phyloP scores from a whole-genome alignment of 2,113 vertebrate species.

The Andinoacara biseriatus region DNA sequence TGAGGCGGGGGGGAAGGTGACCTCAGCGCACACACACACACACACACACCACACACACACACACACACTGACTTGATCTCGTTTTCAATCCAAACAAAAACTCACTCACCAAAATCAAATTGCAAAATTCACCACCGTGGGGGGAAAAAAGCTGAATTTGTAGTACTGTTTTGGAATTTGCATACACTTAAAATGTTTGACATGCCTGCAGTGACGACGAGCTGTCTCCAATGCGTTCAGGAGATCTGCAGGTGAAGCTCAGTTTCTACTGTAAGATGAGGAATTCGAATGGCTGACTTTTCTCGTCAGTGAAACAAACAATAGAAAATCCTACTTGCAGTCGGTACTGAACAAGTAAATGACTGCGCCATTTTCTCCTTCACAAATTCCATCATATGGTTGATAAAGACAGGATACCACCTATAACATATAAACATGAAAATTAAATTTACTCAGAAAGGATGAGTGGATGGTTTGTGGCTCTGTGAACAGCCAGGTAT shows the following conservation, averaged over 20 bases:
- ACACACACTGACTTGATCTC: constrained; percentile 4
- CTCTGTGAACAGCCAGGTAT: not conserved
- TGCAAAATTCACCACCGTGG: not conserved
- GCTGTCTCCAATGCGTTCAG: constrained; percentile 1
- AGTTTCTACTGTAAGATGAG: not conserved
- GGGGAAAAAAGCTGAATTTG: not conserved
- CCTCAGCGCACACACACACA: constrained; percentile 67
- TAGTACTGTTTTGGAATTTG: constrained; percentile 3
- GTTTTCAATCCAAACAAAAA: constrained; percentile 25
- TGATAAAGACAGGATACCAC: too few species aligned
- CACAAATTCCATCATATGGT: too few species aligned
- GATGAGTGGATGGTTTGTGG: not conserved
- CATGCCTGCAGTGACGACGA: constrained; percentile 15
- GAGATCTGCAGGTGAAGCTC: constrained; percentile 9
- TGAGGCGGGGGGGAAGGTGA: constrained; percentile 71
- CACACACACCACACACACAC: constrained; percentile 35
- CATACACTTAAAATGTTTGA: constrained; percentile 39
- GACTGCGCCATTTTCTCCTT: not conserved
- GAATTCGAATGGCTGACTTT: constrained; percentile 2
- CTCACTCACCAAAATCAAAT: constrained; percentile 10
- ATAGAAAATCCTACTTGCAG: not conserved
- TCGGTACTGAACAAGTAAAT: not conserved
- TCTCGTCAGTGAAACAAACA: not conserved
- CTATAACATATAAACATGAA: not conserved
- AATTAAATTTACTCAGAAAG: not conserved